phyloP scores from a whole-genome alignment of 2,113 vertebrate genomes.

The Engystomops pustulosus region DNA sequence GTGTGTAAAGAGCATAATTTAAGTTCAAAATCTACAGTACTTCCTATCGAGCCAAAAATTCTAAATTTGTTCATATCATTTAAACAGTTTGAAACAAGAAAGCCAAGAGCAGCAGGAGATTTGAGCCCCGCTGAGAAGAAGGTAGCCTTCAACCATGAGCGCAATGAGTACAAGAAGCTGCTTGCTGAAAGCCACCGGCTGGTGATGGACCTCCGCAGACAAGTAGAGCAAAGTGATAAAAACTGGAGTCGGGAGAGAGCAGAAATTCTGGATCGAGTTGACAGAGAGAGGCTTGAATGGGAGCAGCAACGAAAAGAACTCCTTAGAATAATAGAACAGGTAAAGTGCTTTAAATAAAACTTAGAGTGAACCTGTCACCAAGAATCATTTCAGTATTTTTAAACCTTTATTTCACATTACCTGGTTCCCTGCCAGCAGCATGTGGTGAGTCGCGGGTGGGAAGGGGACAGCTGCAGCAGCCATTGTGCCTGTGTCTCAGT shows the following conservation, averaged over 20 bases:
- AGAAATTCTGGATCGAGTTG: slow-evolving; percentile 85
- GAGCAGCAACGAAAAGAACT: slow-evolving; percentile 84
- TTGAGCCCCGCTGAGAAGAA: slow-evolving; percentile 67
- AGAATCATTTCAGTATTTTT: no score
- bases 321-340: slow-evolving; percentile 84
- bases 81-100: slow-evolving; percentile 74
- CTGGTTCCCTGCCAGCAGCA: no score
- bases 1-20: no score
- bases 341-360: slow-evolving; percentile 56
- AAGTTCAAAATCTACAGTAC: background rate
- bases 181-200: slow-evolving; percentile 86
- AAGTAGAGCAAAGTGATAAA: slow-evolving; percentile 89
- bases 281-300: slow-evolving; percentile 86
- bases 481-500: no score
- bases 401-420: no score
- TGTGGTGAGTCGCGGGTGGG: no score
- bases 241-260: slow-evolving; percentile 87
- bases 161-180: slow-evolving; percentile 86
- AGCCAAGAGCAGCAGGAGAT: slow-evolving; percentile 67
- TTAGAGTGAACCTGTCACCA: no score
- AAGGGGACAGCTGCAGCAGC: no score
- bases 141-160: slow-evolving; percentile 76
- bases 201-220: slow-evolving; percentile 90
- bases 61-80: background rate
- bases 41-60: background rate